These are phyloP conservation scores for Alsophila aescularia DNA, from an alignment of 2,888 invertebrate species.

Conservation along the genomic window DNA sequence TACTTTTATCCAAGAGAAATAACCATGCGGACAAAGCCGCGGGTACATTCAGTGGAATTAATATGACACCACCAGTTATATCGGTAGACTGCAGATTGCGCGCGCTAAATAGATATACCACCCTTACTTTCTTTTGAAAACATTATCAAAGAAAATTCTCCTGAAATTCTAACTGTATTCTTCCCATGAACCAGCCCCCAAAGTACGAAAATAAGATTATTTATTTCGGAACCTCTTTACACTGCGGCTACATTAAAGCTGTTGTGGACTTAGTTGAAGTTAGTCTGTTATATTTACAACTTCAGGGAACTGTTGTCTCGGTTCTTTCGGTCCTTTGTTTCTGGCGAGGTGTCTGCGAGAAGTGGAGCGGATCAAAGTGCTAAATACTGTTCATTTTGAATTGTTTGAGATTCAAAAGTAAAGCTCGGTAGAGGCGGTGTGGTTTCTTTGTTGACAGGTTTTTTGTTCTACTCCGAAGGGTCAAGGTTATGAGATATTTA, in stretches of 20 bases:
- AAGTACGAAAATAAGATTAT: slow-evolving; percentile 3
- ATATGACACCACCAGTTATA: too few relatives aligned
- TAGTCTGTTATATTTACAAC: slow-evolving; percentile 12
- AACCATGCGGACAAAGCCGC: too few relatives aligned
- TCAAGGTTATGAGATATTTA: too few relatives aligned
- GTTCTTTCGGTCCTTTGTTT: slow-evolving; percentile 5
- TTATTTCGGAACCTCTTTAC: background rate
- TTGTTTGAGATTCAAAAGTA: slow-evolving; percentile 4
- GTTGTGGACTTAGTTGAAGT: slow-evolving; percentile 2
- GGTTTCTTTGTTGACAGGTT: background rate
- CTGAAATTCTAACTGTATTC: background rate
- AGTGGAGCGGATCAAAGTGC: slow-evolving; percentile 8
- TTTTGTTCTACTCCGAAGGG: too few relatives aligned
- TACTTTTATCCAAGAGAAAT: too few relatives aligned
- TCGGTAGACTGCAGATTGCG: too few relatives aligned
- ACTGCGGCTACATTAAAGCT: slow-evolving; percentile 3
- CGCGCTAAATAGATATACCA: too few relatives aligned
- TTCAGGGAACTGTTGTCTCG: slow-evolving; percentile 8
- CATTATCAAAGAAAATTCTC: too few relatives aligned
- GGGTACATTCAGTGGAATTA: too few relatives aligned
- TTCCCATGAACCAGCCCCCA: background rate
- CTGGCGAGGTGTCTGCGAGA: slow-evolving; percentile 2
- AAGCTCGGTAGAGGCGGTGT: background rate
- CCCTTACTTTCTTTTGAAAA: too few relatives aligned
- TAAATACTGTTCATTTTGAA: slow-evolving; percentile 14